Conservation (phyloP, 2,113 vertebrate genomes). For the Synodontis membranacea region DNA sequence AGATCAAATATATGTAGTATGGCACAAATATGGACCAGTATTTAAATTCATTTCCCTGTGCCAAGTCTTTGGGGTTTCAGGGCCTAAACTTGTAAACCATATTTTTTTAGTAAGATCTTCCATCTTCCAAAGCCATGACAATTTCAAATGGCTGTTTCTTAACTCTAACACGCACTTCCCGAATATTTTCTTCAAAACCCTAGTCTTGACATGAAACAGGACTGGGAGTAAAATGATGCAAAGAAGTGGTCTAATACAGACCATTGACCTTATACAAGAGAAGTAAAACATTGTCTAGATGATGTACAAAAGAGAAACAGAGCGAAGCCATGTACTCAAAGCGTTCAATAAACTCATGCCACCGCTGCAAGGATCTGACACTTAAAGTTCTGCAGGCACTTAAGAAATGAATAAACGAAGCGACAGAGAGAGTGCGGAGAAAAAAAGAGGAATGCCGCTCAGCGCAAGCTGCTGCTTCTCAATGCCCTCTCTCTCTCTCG, state of each 20-base stretch:
- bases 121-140: not conserved
- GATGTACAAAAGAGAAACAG: slow-evolving; percentile 46
- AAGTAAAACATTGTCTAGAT: slow-evolving; percentile 48
- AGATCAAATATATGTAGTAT: not conserved
- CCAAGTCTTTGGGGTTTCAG: not conserved
- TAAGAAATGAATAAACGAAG: slow-evolving; percentile 53
- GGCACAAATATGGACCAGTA: not conserved
- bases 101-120: not conserved
- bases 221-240: slow-evolving; percentile 38
- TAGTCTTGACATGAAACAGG: slow-evolving; percentile 24
- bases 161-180: not conserved
- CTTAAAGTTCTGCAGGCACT: slow-evolving; percentile 54
- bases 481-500: slow-evolving; percentile 39
- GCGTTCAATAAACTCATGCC: slow-evolving; percentile 45
- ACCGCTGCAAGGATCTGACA: slow-evolving; percentile 46
- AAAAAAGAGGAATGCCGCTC: slow-evolving; percentile 49
- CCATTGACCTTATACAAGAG: slow-evolving; percentile 41
- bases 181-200: not conserved
- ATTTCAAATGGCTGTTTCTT: not conserved
- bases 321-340: slow-evolving; percentile 34
- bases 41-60: not conserved
- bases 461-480: slow-evolving; percentile 53
- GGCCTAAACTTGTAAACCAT: not conserved
- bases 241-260: slow-evolving; percentile 43
- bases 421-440: slow-evolving; percentile 31